Evolutionary conservation across 64 coral and sea anemone species (phyloP), one percentile per base, ranked within the genome.

Genomic region (Cladopsammia gracilis): DNA sequence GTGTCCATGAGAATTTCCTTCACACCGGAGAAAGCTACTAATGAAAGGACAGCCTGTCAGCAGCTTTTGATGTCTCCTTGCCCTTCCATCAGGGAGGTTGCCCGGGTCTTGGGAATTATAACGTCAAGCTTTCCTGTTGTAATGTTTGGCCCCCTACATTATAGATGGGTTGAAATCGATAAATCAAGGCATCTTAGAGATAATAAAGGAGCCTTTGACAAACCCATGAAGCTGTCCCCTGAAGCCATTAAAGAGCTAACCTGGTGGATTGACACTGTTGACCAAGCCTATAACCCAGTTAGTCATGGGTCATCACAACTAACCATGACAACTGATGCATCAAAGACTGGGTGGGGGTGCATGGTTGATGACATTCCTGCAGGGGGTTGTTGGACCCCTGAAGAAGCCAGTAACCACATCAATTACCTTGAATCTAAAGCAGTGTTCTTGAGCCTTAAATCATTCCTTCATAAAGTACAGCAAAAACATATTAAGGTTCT

Each of bases 51-150:
- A 8, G 52, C 48, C 16, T 87, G 85, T 52, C 85, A 87, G 60
- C 3, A 49, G 56, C 20, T 71, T 50, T n/a, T 87, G 7, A 14
- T 20, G 0, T 7, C 11, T 5, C 14, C 12, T 8, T 68, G 42
- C n/a, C 25, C 12, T 71, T 34, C 20, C 14, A 87, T 87, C 66
- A 45, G 64, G 0, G 85, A 87, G 19, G 68, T 87, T 15, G 85
- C 20, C 10, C 48, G 19, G 14, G 34, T 67, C 15, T 19, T 86
- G 34, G 83, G 83, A 43, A 48, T 89, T 3, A 0, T 87, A 15
- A 71, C 64, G 11, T 87, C 83, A 7, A 87, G 83, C 45, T 71
- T 87, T 46, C 87, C 87, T 22, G 87, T 53, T 44, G 48, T 90
- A 34, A 18, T 80, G 59, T 90, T 43, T 90, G 83, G 83, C 0